Conservation (phyloP, 2,797 vertebrate species). For the Bothrops alternatus region DNA sequence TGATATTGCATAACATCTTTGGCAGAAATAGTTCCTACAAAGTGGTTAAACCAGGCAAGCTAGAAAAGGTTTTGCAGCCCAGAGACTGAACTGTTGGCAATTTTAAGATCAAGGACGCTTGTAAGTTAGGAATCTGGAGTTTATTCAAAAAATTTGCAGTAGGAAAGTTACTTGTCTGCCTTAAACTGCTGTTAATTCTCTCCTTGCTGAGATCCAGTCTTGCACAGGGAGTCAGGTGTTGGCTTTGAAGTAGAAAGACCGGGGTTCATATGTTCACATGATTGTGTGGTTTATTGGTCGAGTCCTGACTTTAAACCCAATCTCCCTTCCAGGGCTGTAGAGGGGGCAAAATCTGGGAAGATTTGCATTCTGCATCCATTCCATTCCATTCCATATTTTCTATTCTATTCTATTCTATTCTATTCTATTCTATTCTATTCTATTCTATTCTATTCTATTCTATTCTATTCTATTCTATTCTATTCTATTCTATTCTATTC, state of each 20-base stretch:
- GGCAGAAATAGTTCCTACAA: conserved; percentile 3
- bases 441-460: no score
- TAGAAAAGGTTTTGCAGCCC: not conserved
- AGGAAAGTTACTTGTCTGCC: not conserved
- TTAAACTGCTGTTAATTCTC: not conserved
- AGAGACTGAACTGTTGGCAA: not conserved
- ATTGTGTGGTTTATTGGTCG: not conserved
- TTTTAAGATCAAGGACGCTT: not conserved
- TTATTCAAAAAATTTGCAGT: not conserved
- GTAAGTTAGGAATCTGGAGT: not conserved
- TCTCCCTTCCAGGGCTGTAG: not conserved
- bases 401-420: no score
- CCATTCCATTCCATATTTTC: no score
- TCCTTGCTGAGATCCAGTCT: not conserved
- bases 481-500: no score
- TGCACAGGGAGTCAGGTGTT: not conserved
- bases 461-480: no score
- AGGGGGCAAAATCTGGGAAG: not conserved
- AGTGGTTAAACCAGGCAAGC: not conserved
- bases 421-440: no score
- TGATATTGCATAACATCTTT: not conserved
- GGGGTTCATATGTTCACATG: no score
- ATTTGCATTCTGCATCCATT: not conserved
- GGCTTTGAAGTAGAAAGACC: no score
- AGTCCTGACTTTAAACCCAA: not conserved